phyloP scores from a whole-genome alignment of 2,113 vertebrate species.

The Tenrec ecaudatus region DNA sequence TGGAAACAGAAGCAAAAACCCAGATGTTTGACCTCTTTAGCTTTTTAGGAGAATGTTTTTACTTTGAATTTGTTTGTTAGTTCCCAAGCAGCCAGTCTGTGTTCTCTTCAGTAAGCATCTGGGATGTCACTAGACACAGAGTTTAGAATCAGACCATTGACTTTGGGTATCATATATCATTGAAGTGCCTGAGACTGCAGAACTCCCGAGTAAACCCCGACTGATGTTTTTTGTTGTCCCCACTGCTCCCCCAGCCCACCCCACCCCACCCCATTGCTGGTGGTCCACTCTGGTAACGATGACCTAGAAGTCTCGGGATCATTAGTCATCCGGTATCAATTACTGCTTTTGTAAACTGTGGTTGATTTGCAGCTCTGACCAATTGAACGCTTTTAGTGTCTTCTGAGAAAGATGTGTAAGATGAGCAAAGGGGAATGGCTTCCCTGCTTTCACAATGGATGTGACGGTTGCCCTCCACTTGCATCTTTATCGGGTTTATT shows the following conservation, averaged over 20 bases:
- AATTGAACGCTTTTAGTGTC: not conserved
- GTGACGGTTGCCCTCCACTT: not conserved
- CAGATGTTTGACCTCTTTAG: not conserved
- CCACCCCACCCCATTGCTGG: not conserved
- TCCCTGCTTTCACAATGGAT: constrained; percentile 51
- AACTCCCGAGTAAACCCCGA: constrained; percentile 20
- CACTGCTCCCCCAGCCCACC: too few relatives aligned
- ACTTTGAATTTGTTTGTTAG: constrained; percentile 46
- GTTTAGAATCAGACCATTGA: constrained; percentile 13
- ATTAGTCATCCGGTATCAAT: constrained; percentile 20
- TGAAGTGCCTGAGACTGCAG: not conserved
- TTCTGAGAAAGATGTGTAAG: constrained; percentile 53
- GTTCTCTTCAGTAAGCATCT: constrained; percentile 27
- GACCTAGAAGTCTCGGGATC: not conserved
- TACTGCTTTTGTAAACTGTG: constrained; percentile 23
- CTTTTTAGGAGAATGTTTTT: constrained; percentile 54
- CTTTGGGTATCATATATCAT: constrained; percentile 5
- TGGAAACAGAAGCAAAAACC: not conserved
- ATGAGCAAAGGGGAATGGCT: constrained; percentile 34
- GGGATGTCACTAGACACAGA: constrained; percentile 9
- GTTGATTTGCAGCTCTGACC: constrained; percentile 11
- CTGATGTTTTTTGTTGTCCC: not conserved
- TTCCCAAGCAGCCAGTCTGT: not conserved
- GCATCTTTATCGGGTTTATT: constrained; percentile 11
- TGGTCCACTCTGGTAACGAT: constrained; percentile 13